Percentiles rank a stretch among this genome's conserved stretches.
These are phyloP conservation scores for Oncorhynchus tshawytscha DNA, from an alignment of 2,113 vertebrate species.

Conservation along the genomic window DNA sequence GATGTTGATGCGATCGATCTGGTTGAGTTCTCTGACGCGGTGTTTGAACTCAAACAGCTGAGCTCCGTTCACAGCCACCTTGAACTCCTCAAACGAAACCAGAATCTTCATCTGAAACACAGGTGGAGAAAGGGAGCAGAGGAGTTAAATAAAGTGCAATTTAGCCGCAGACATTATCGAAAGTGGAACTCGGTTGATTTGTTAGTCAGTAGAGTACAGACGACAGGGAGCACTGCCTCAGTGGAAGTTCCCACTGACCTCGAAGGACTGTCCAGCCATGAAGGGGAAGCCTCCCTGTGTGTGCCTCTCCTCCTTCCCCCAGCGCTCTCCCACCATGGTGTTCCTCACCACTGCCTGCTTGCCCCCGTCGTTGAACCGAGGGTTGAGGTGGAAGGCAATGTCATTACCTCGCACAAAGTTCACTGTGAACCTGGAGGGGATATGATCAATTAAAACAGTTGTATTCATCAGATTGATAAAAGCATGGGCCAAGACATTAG, in stretches of 20 bases:
- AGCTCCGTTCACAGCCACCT: constrained; percentile 75
- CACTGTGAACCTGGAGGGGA: constrained; percentile 70
- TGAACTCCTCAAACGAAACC: constrained; percentile 66
- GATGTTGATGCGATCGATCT: constrained; percentile 75
- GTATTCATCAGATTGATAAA: too few relatives aligned
- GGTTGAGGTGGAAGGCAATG: constrained; percentile 78
- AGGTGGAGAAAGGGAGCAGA: not conserved
- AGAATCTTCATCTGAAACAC: constrained; percentile 78
- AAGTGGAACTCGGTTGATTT: not conserved
- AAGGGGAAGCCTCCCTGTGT: constrained; percentile 72
- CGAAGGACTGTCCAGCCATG: constrained; percentile 67
- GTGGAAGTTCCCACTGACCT: constrained; percentile 58
- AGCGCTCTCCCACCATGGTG: constrained; percentile 69
- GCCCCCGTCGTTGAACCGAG: constrained; percentile 71
- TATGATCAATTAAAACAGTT: too few relatives aligned
- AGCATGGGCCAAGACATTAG: too few relatives aligned
- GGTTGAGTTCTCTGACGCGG: constrained; percentile 73
- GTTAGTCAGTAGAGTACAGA: not conserved
- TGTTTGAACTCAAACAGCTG: constrained; percentile 74
- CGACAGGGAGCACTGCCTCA: not conserved
- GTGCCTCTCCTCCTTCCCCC: constrained; percentile 74
- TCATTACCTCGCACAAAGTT: constrained; percentile 77
- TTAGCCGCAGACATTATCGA: too few relatives aligned
- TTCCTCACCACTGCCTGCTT: constrained; percentile 74
- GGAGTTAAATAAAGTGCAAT: too few relatives aligned